Evolutionary conservation across 2,888 invertebrate genomes (phyloP).

Genomic region (Julus scanicus): DNA sequence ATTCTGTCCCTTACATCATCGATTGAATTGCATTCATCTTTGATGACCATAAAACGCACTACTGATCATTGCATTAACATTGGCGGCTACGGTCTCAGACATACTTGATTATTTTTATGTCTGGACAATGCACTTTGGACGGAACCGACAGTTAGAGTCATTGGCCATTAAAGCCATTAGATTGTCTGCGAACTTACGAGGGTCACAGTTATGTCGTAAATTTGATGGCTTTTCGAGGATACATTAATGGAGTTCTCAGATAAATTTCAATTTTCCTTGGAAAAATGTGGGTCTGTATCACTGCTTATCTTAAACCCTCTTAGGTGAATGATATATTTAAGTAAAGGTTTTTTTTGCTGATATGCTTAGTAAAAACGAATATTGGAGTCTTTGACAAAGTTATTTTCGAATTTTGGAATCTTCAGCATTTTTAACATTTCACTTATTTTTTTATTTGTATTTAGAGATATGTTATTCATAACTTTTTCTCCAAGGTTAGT

Average conservation of each 20-base stretch:
- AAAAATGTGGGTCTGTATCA: background rate
- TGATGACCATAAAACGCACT: background rate
- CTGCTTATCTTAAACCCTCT: background rate
- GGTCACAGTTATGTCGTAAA: background rate
- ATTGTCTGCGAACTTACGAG: background rate
- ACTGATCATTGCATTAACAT: background rate
- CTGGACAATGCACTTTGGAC: background rate
- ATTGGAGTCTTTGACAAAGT: too few species aligned
- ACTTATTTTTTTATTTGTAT: too few species aligned
- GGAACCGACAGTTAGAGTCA: background rate
- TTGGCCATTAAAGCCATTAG: background rate
- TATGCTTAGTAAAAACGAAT: background rate
- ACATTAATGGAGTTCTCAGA: background rate
- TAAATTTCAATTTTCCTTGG: background rate
- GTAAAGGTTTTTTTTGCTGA: background rate
- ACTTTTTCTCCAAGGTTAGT: too few species aligned
- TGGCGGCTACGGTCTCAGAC: background rate
- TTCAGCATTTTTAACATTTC: too few species aligned
- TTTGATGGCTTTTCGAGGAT: background rate
- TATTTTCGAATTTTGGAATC: too few species aligned
- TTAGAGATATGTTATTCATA: too few species aligned
- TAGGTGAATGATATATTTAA: background rate
- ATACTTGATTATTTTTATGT: constrained; percentile 31
- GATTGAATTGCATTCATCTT: constrained; percentile 10
- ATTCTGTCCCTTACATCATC: background rate